Evolutionary conservation across 1,140 invertebrate genomes (phyloP).

Genomic region (Nasonia giraulti): DNA sequence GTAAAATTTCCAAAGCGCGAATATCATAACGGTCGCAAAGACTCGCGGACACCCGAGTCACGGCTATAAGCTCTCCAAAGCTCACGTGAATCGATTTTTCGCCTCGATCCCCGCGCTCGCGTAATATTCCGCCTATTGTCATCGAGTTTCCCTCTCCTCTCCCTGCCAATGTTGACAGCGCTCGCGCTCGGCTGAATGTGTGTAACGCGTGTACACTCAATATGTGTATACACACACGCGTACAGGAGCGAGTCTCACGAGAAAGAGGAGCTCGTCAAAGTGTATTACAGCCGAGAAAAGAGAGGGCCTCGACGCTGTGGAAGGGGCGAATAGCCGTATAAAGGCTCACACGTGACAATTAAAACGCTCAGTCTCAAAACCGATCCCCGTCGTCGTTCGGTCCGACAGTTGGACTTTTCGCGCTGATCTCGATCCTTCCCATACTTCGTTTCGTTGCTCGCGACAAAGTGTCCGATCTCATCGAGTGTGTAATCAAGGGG

Average conservation of each 20-base stretch:
- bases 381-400: constrained; percentile 22
- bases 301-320: constrained; percentile 42
- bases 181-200: background rate
- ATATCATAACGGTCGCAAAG: no score
- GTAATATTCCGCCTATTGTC: constrained; percentile 37
- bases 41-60: no score
- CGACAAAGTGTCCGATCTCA: no score
- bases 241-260: background rate
- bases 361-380: constrained; percentile 65
- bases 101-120: constrained; percentile 1
- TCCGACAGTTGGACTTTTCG: background rate
- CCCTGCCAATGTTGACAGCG: constrained; percentile 31
- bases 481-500: background rate
- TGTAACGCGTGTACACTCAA: background rate
- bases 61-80: background rate
- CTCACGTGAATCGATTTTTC: constrained; percentile 33
- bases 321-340: constrained; percentile 59
- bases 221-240: background rate
- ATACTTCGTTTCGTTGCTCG: background rate
- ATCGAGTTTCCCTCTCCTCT: background rate
- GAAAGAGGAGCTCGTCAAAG: constrained; percentile 6
- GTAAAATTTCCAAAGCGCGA: no score
- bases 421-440: constrained; percentile 20
- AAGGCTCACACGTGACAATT: constrained; percentile 66
- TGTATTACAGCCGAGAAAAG: background rate